phyloP scores from a whole-genome alignment of 2,113 vertebrate species.

The Natator depressus region DNA sequence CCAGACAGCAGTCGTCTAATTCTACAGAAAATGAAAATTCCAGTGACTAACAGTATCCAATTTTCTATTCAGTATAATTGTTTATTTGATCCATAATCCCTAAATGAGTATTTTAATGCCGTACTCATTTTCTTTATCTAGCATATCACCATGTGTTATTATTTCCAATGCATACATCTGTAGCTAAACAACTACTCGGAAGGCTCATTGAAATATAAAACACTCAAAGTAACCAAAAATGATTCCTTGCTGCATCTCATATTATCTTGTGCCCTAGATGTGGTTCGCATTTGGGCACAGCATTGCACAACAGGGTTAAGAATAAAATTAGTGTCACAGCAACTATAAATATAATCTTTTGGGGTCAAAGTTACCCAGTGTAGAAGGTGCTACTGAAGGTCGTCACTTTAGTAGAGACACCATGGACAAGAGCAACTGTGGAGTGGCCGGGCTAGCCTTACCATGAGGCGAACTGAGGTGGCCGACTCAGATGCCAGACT shows the following conservation, averaged over 20 bases:
- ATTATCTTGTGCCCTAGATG: neutral
- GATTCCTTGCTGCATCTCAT: neutral
- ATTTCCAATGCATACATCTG: accelerated
- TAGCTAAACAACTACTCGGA: neutral
- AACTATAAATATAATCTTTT: neutral
- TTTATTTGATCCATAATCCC: neutral
- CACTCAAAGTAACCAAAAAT: neutral
- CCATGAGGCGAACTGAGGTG: too few relatives aligned
- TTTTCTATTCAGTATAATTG: neutral
- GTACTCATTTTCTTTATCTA: accelerated
- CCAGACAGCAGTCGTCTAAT: neutral
- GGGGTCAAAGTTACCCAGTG: neutral
- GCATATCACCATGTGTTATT: accelerated
- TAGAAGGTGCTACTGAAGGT: neutral
- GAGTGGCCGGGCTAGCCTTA: too few relatives aligned
- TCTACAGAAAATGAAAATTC: neutral
- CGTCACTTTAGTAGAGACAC: neutral
- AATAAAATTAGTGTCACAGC: neutral
- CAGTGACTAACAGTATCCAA: neutral
- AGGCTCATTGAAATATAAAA: neutral
- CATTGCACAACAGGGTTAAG: neutral
- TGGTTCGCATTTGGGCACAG: neutral
- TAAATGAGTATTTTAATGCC: accelerated
- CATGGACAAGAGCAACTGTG: neutral
- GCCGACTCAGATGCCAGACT: too few relatives aligned